Conservation (phyloP, 2,888 invertebrate species). For the Kuschelorhynchus macadamiae region DNA sequence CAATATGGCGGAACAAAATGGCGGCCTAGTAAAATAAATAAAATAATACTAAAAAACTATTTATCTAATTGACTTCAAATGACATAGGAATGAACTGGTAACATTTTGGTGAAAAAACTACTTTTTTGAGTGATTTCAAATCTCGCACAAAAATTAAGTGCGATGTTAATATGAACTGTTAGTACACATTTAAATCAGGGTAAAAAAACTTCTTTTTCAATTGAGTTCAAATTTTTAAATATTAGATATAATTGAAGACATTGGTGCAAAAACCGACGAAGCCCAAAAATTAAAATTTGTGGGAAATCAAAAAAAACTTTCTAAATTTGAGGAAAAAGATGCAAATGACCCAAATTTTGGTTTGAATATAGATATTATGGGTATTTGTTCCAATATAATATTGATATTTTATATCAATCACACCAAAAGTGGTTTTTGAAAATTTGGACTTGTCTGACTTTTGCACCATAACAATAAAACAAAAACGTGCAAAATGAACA, state of each 20-base stretch:
- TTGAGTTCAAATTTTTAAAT: too few species aligned
- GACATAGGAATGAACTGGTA: too few species aligned
- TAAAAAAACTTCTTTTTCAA: too few species aligned
- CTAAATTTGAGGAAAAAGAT: slow-evolving; percentile 28
- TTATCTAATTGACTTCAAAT: too few species aligned
- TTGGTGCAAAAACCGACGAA: slow-evolving; percentile 32
- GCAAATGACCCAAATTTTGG: slow-evolving; percentile 25
- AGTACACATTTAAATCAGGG: too few species aligned
- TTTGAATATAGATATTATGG: slow-evolving; percentile 24
- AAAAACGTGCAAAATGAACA: slow-evolving; percentile 22
- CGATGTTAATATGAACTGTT: too few species aligned
- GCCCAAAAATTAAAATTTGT: slow-evolving; percentile 35
- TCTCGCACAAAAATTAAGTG: too few species aligned
- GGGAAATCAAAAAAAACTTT: slow-evolving; percentile 32
- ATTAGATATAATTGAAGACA: slow-evolving; percentile 14
- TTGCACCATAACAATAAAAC: slow-evolving; percentile 12
- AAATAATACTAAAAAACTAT: too few species aligned
- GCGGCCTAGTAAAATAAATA: too few species aligned
- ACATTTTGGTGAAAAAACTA: too few species aligned
- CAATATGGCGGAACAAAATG: too few species aligned
- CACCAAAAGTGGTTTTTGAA: slow-evolving; percentile 26
- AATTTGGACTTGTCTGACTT: slow-evolving; percentile 36
- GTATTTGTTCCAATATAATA: slow-evolving; percentile 27
- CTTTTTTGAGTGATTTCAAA: too few species aligned
- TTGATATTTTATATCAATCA: slow-evolving; percentile 34